Evolutionary conservation across 2,797 vertebrate genomes (phyloP).

Genomic region (Pantherophis alleghaniensis): DNA sequence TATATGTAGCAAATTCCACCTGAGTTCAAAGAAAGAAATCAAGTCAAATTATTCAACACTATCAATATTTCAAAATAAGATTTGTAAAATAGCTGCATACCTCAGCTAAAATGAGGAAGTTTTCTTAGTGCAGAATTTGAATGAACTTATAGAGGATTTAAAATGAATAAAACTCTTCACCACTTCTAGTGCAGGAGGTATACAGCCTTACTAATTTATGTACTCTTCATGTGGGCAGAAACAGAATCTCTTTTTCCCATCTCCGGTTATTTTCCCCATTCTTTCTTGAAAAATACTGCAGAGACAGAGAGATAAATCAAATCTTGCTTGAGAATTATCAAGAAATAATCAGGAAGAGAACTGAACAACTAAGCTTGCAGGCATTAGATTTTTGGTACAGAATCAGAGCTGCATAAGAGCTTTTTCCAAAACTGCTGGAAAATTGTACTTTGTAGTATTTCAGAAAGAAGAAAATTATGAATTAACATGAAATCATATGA

Average conservation of each 20-base stretch:
- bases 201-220: neutral
- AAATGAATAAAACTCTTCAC: neutral
- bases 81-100: neutral
- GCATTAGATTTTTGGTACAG: neutral
- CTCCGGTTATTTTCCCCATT: neutral
- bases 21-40: neutral
- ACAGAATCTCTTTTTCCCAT: neutral
- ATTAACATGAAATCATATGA: neutral
- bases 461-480: neutral
- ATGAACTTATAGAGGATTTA: neutral
- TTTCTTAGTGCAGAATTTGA: neutral
- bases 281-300: neutral
- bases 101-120: neutral
- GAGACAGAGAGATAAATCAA: neutral
- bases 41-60: neutral
- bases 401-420: neutral
- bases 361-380: neutral
- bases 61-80: neutral
- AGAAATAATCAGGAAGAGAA: conserved; percentile 3
- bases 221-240: neutral
- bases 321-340: conserved; percentile 17
- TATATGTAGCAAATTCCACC: neutral
- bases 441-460: neutral
- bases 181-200: neutral
- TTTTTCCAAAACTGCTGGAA: neutral